Evolutionary conservation across 2,113 vertebrate species (phyloP).

Genomic region (Manacus vitellinus): DNA sequence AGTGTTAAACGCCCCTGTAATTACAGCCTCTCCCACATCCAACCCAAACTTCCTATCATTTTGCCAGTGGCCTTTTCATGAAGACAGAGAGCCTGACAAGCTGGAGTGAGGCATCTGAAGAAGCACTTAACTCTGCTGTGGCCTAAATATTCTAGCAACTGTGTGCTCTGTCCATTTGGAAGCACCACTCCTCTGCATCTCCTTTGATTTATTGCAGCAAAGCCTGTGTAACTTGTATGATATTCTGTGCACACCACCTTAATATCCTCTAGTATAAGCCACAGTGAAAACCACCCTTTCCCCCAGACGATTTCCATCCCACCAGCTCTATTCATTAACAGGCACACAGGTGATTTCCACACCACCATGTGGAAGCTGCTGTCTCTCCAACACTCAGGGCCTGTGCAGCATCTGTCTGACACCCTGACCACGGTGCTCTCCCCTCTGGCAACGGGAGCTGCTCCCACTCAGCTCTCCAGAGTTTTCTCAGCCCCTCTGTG

Average conservation of each 20-base stretch:
- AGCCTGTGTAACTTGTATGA: neutral
- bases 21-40: neutral
- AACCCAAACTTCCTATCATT: neutral
- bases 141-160: constrained; percentile 27
- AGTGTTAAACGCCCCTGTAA: neutral
- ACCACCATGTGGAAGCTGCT: neutral
- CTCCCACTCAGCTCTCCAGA: neutral
- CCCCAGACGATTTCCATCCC: neutral
- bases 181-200: neutral
- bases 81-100: neutral
- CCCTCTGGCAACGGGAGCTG: neutral
- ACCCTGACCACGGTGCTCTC: rapidly evolving
- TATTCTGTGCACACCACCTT: rapidly evolving
- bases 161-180: neutral
- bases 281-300: neutral
- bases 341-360: neutral
- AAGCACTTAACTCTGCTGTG: neutral
- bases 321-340: no score
- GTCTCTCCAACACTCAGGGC: rapidly evolving
- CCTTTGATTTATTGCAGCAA: neutral
- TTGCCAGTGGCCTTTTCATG: neutral
- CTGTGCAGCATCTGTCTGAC: neutral
- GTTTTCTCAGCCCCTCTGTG: neutral
- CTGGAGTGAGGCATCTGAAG: neutral
- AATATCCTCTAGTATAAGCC: neutral